Evolutionary conservation across 2,113 vertebrate species (phyloP).

Genomic region (Microtus ochrogaster): DNA sequence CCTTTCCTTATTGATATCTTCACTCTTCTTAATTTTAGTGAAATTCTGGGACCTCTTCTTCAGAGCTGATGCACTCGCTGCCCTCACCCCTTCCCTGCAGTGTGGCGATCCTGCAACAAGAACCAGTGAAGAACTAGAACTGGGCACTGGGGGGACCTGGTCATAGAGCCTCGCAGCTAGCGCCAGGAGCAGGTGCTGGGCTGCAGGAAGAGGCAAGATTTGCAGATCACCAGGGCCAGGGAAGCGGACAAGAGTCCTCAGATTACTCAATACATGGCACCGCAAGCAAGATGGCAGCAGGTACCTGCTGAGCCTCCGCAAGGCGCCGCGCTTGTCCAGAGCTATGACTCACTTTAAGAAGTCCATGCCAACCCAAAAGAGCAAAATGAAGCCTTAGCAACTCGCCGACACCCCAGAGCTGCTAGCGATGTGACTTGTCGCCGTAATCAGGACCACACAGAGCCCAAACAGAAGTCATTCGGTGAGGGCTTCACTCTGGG

Average conservation of each 20-base stretch:
- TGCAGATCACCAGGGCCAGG: neutral
- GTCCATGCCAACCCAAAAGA: neutral
- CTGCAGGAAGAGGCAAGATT: neutral
- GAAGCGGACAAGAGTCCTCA: neutral
- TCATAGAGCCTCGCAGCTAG: neutral
- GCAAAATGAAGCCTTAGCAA: neutral
- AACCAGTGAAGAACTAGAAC: neutral
- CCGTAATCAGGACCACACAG: neutral
- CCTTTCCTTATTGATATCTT: neutral
- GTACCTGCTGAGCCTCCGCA: neutral
- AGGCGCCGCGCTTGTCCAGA: neutral
- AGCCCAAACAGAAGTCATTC: neutral
- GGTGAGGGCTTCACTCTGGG: neutral
- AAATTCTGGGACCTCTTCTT: neutral
- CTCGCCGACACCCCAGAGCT: neutral
- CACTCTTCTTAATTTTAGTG: constrained; percentile 42
- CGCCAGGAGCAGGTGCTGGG: neutral
- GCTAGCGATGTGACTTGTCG: constrained; percentile 62
- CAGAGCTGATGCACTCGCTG: neutral
- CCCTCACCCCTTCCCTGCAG: too few relatives aligned
- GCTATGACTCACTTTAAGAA: constrained; percentile 1
- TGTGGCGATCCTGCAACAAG: neutral
- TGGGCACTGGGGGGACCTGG: neutral
- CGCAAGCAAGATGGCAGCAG: neutral
- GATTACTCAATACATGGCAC: neutral